Percentiles rank a stretch among this genome's conserved stretches.
These are phyloP conservation scores for Cryptotis parvus DNA, from an alignment of 2,113 vertebrate species.

Conservation along the genomic window DNA sequence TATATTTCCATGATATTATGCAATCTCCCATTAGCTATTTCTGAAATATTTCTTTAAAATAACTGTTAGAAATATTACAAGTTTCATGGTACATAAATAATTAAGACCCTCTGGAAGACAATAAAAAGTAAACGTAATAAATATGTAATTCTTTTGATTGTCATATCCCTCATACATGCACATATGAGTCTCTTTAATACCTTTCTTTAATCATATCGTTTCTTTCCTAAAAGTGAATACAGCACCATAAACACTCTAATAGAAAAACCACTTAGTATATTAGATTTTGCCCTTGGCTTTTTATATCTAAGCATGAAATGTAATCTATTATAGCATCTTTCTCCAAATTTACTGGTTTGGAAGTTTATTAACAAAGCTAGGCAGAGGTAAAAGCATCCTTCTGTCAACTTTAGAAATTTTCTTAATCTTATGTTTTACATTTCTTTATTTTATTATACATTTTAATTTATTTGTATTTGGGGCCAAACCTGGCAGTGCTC, in stretches of 20 bases:
- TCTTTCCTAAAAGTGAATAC: background rate
- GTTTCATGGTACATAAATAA: background rate
- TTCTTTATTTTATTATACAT: background rate
- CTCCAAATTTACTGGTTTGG: background rate
- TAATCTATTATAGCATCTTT: background rate
- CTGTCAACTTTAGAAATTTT: conserved; percentile 16
- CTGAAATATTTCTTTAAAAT: conserved; percentile 33
- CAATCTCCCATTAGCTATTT: conserved; percentile 32
- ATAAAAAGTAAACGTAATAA: conserved; percentile 17
- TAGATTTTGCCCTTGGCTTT: background rate
- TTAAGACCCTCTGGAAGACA: conserved; percentile 3
- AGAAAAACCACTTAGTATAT: background rate
- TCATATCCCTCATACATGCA: background rate
- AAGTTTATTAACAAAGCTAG: background rate
- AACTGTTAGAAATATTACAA: conserved; percentile 33
- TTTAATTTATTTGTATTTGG: background rate
- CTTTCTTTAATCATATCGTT: background rate
- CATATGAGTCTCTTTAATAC: background rate
- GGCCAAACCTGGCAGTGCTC: too few relatives aligned
- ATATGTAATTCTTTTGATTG: background rate
- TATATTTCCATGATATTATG: conserved; percentile 10
- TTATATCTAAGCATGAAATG: background rate
- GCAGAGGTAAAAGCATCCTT: background rate
- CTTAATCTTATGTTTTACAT: background rate
- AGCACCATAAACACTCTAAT: background rate